Percentiles rank a stretch among this genome's conserved stretches.
Conservation (phyloP, 2,888 invertebrate genomes). For the Pyralis farinalis region DNA sequence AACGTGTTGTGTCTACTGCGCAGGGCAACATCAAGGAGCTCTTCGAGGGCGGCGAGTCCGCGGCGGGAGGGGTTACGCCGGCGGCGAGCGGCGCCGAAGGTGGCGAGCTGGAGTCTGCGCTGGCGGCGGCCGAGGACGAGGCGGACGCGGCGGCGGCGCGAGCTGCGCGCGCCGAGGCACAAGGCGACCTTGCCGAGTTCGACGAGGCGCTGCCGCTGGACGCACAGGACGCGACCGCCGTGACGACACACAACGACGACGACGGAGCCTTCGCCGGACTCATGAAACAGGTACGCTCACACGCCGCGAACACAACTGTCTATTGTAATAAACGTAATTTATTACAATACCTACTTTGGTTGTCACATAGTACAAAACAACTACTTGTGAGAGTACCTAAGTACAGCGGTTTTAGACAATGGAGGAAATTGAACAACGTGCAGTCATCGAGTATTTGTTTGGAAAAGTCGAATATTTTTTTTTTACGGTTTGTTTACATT, state of each 20-base stretch:
- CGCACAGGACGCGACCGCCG: no score
- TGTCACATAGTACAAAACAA: no score
- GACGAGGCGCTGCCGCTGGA: constrained; percentile 95
- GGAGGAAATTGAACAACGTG: no score
- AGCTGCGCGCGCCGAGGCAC: constrained; percentile 93
- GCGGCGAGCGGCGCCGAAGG: constrained; percentile 16
- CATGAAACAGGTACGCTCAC: constrained; percentile 44
- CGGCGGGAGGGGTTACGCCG: constrained; percentile 31
- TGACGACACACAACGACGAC: constrained; percentile 66
- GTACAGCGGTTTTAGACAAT: no score
- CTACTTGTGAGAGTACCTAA: no score
- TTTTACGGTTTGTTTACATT: no score
- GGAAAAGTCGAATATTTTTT: no score
- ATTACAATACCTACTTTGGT: no score
- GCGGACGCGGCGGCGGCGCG: constrained; percentile 95
- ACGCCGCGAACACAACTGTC: background rate
- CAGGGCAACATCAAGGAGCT: constrained; percentile 94
- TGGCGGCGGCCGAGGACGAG: constrained; percentile 97
- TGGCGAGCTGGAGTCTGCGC: constrained; percentile 87
- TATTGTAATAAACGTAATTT: no score
- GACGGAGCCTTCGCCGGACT: constrained; percentile 46
- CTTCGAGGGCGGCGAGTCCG: constrained; percentile 87
- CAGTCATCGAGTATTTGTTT: no score
- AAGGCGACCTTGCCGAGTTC: constrained; percentile 95
- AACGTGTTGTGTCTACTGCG: constrained; percentile 52